phyloP scores from a whole-genome alignment of 2,113 vertebrate species.

The Coptodon bakossiorum region DNA sequence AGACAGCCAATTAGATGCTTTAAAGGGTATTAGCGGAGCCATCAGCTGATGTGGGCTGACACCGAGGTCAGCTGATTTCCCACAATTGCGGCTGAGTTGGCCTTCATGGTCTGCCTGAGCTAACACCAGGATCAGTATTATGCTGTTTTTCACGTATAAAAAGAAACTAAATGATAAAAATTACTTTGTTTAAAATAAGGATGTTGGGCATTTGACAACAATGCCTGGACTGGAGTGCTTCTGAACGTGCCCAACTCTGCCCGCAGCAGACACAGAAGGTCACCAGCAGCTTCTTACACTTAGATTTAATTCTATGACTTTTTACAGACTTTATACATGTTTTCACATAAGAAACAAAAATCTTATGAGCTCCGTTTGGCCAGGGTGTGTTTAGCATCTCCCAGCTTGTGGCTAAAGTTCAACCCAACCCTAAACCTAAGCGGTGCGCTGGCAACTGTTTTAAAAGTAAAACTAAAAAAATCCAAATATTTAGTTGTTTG shows the following conservation, averaged over 20 bases:
- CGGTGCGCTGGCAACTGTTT: neutral
- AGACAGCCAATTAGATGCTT: neutral
- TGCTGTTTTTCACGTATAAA: neutral
- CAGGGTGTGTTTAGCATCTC: neutral
- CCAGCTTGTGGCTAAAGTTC: neutral
- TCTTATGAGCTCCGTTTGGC: neutral
- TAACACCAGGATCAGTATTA: neutral
- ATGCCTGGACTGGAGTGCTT: neutral
- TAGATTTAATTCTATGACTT: accelerated
- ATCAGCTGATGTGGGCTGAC: neutral
- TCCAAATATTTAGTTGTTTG: neutral
- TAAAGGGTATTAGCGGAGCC: neutral
- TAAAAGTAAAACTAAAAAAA: neutral
- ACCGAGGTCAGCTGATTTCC: neutral
- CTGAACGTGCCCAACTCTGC: accelerated
- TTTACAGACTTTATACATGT: neutral
- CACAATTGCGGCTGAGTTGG: neutral
- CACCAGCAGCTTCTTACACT: neutral
- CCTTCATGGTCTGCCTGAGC: neutral
- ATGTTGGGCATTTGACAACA: neutral
- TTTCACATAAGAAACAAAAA: neutral
- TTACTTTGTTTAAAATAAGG: neutral
- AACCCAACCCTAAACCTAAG: neutral
- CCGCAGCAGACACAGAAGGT: neutral
- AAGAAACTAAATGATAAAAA: neutral